These are phyloP conservation scores for Setophaga petechia DNA, from an alignment of 2,113 vertebrate species.

Conservation along the genomic window DNA sequence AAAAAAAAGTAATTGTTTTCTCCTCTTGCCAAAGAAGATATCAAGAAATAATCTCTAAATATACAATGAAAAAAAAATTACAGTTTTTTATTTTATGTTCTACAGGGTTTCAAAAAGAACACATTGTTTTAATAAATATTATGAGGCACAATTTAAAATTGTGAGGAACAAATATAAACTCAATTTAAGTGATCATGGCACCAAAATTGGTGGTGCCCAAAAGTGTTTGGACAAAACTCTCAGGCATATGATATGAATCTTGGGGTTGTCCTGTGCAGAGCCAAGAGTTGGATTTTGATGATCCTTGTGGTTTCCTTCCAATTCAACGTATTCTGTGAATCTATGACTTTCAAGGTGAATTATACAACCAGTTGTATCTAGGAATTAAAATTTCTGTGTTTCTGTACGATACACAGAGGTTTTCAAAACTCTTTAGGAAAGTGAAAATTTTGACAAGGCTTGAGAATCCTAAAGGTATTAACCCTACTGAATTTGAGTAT, in stretches of 20 bases:
- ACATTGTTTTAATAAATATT: not conserved
- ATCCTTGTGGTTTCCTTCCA: not conserved
- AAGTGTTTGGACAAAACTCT: not conserved
- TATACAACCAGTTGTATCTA: not conserved
- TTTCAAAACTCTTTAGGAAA: not conserved
- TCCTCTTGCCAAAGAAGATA: not conserved
- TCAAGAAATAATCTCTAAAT: not conserved
- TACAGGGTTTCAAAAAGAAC: not conserved
- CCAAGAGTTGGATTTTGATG: not conserved
- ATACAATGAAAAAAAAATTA: not conserved
- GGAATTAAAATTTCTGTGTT: not conserved
- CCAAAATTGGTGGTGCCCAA: not conserved
- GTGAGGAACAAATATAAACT: not conserved
- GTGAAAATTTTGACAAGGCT: not conserved
- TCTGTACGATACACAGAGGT: not conserved
- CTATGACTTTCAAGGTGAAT: not conserved
- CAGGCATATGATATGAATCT: not conserved
- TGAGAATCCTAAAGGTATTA: not conserved
- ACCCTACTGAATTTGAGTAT: not conserved
- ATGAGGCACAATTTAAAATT: not conserved
- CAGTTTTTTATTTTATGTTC: not conserved
- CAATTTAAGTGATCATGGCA: accelerated
- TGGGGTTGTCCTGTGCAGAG: no score
- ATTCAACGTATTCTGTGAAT: not conserved
- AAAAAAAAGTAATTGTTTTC: not conserved